Evolutionary conservation across 2,888 invertebrate genomes (phyloP).

Genomic region (Gandaritis pyraliata): DNA sequence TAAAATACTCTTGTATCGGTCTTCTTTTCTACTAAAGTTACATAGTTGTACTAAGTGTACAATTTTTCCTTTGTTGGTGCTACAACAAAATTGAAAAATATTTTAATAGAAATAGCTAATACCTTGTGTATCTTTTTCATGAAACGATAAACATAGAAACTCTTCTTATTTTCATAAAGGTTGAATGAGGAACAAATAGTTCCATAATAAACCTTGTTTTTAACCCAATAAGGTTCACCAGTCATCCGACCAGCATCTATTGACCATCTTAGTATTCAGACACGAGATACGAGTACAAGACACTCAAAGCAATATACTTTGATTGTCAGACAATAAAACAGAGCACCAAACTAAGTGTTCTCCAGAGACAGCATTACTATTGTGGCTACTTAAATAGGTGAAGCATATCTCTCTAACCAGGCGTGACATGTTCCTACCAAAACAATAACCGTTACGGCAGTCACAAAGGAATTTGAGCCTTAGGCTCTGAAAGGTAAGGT

Average conservation of each 20-base stretch:
- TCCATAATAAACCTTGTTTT: not conserved
- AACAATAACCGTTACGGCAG: constrained; percentile 22
- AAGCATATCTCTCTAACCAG: constrained; percentile 61
- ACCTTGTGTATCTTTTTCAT: no score
- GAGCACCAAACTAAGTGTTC: constrained; percentile 35
- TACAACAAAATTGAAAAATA: no score
- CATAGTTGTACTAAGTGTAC: no score
- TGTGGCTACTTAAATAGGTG: constrained; percentile 65
- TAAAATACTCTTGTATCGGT: no score
- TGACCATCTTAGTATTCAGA: constrained; percentile 20
- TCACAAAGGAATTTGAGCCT: constrained; percentile 37
- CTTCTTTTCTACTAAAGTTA: no score
- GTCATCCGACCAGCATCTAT: constrained; percentile 8
- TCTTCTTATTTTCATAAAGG: no score
- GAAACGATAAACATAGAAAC: no score
- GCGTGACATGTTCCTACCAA: constrained; percentile 54
- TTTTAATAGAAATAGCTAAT: no score
- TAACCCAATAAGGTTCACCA: constrained; percentile 11
- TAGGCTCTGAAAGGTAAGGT: constrained; percentile 33
- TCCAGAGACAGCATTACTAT: constrained; percentile 61
- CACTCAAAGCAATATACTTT: constrained; percentile 28
- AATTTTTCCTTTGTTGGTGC: no score
- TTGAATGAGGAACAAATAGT: not conserved
- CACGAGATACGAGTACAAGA: constrained; percentile 24
- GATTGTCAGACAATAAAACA: constrained; percentile 33